These are phyloP conservation scores for Suillia variegata DNA, from an alignment of 2,888 invertebrate species.

Conservation along the genomic window DNA sequence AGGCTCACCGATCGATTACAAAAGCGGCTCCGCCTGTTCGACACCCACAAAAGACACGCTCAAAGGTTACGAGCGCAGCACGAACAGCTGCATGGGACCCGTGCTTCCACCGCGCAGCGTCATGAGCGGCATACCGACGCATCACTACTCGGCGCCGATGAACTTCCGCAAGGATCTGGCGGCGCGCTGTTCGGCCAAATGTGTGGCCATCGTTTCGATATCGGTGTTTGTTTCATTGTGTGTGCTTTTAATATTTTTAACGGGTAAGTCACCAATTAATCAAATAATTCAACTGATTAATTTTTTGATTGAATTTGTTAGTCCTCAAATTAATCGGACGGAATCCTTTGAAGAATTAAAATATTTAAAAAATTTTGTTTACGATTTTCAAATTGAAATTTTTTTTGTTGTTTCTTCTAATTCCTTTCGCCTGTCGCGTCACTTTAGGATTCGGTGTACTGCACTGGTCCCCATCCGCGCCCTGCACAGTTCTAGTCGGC, in stretches of 20 bases:
- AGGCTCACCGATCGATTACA: constrained; percentile 87
- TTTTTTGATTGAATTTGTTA: background rate
- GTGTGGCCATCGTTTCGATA: constrained; percentile 87
- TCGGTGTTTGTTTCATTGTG: constrained; percentile 81
- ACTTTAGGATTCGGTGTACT: constrained; percentile 77
- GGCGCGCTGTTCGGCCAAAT: constrained; percentile 89
- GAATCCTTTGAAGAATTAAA: too few relatives aligned
- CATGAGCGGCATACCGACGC: constrained; percentile 66
- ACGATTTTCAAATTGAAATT: constrained; percentile 2
- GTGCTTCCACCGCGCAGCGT: constrained; percentile 73
- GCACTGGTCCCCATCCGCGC: constrained; percentile 82
- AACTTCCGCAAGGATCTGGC: constrained; percentile 87
- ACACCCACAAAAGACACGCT: constrained; percentile 80
- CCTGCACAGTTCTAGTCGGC: constrained; percentile 82
- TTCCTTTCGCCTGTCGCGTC: background rate
- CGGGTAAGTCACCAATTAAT: constrained; percentile 71
- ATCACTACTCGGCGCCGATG: constrained; percentile 80
- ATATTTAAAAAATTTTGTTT: too few relatives aligned
- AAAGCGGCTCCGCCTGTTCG: constrained; percentile 82
- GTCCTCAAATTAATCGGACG: too few relatives aligned
- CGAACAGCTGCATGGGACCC: constrained; percentile 71
- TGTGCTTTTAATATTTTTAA: constrained; percentile 84
- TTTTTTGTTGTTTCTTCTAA: constrained; percentile 2
- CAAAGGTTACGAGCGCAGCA: constrained; percentile 65
- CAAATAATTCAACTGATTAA: background rate